Evolutionary conservation across 2,888 invertebrate genomes (phyloP).

Genomic region (Pachymerium ferrugineum): DNA sequence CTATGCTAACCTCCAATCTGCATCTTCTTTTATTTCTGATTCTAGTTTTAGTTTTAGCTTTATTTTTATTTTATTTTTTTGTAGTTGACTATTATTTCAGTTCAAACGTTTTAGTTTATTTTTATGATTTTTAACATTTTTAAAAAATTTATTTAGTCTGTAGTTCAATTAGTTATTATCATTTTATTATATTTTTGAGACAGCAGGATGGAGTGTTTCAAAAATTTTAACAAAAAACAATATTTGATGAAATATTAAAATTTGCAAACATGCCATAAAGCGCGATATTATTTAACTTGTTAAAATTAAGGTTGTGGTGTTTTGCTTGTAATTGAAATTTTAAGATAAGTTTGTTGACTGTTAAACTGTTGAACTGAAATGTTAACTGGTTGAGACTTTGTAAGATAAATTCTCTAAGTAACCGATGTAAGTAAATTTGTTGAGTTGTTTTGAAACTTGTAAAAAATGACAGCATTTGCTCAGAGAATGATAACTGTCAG

Average conservation of each 20-base stretch:
- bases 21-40: neutral
- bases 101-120: neutral
- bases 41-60: neutral
- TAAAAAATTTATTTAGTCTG: neutral
- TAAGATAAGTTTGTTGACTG: too few relatives aligned
- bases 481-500: neutral
- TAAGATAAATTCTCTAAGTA: too few relatives aligned
- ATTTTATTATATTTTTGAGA: neutral
- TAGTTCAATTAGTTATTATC: neutral
- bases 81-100: neutral
- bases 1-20: slow-evolving; percentile 16
- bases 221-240: neutral
- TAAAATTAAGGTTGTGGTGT: too few relatives aligned
- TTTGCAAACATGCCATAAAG: neutral
- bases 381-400: too few relatives aligned
- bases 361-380: slow-evolving; percentile 1
- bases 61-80: neutral
- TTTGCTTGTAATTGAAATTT: too few relatives aligned
- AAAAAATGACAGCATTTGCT: neutral
- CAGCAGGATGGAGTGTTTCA: neutral
- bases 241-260: neutral
- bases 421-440: too few relatives aligned
- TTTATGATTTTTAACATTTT: neutral
- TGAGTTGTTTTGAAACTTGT: neutral
- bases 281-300: too few relatives aligned